Percentiles rank a stretch among this genome's conserved stretches.
phyloP scores from a whole-genome alignment of 2,888 invertebrate species.

The Arctia plantaginis region DNA sequence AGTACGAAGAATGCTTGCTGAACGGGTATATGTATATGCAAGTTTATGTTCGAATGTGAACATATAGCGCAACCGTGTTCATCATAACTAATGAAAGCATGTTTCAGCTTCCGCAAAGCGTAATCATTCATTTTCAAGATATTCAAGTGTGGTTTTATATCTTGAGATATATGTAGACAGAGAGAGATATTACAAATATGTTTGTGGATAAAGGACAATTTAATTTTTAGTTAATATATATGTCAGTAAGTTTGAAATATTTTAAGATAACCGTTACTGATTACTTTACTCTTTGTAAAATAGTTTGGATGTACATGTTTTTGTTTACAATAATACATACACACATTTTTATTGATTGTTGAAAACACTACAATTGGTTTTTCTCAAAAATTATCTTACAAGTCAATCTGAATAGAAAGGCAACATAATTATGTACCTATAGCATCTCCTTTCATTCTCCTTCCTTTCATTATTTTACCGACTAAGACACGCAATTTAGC shows the following conservation, averaged over 20 bases:
- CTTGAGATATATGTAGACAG: not conserved
- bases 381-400: too few species aligned
- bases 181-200: not conserved
- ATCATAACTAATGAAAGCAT: conserved; percentile 39
- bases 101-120: conserved; percentile 27
- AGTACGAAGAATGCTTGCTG: not conserved
- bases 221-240: too few species aligned
- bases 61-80: conserved; percentile 15
- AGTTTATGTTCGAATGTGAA: conserved; percentile 15
- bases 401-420: too few species aligned
- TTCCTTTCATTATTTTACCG: too few species aligned
- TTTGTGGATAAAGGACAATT: not conserved
- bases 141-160: conserved; percentile 16
- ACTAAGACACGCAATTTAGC: not conserved
- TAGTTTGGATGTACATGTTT: too few species aligned
- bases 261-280: not conserved
- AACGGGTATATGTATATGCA: not conserved
- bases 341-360: not conserved
- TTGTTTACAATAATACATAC: not conserved
- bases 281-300: too few species aligned
- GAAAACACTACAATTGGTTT: too few species aligned
- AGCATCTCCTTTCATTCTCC: too few species aligned
- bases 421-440: too few species aligned
- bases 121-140: conserved; percentile 13
- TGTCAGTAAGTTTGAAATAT: not conserved